Evolutionary conservation across 2,113 vertebrate genomes (phyloP).

Genomic region (Acrocephalus arundinaceus): DNA sequence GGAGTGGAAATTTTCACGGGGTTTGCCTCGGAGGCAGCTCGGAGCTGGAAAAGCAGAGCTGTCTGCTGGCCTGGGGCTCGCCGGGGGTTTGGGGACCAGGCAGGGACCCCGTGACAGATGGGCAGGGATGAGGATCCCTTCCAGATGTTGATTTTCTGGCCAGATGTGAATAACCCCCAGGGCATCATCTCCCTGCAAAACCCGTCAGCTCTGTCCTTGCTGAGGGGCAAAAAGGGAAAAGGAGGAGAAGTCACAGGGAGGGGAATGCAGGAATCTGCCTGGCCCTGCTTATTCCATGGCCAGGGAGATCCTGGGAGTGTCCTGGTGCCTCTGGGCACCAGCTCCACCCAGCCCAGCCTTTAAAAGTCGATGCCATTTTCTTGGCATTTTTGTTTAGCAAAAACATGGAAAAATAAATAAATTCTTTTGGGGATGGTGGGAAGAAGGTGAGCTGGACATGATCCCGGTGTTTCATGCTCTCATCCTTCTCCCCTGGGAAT

Average conservation of each 20-base stretch:
- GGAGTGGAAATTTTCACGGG: not conserved
- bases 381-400: not conserved
- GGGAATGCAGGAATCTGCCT: not conserved
- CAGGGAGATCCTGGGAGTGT: not conserved
- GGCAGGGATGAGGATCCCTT: constrained; percentile 3
- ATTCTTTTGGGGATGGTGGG: not conserved
- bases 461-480: accelerated
- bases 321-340: not conserved
- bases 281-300: not conserved
- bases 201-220: constrained; percentile 11
- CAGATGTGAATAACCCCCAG: constrained; percentile 11
- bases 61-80: not conserved
- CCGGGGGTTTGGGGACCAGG: not conserved
- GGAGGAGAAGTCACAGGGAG: not conserved
- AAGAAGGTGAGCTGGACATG: not conserved
- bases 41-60: not conserved
- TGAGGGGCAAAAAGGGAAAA: not conserved
- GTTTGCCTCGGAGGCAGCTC: not conserved
- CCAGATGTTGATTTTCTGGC: constrained; percentile 43
- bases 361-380: accelerated
- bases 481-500: not conserved
- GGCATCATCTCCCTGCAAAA: accelerated
- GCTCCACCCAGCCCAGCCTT: not conserved
- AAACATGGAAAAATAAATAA: not conserved
- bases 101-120: not conserved